Evolutionary conservation across 2,797 vertebrate species (phyloP).

Genomic region (Lithobates sylvaticus): DNA sequence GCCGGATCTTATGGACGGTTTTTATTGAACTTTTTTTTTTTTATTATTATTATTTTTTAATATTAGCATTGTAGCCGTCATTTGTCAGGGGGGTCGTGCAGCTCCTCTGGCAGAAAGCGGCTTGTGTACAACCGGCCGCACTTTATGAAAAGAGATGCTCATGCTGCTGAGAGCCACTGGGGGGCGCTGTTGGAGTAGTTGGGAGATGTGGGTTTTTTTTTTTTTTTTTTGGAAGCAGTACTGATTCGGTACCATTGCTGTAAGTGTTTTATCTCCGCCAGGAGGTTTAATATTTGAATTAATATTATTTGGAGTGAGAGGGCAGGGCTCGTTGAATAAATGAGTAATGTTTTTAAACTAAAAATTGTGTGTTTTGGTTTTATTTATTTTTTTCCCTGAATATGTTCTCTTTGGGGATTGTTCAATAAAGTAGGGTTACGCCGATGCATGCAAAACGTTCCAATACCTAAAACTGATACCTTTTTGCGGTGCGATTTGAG

Average conservation of each 20-base stretch:
- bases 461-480: no score
- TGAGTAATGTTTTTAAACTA: slow-evolving; percentile 56
- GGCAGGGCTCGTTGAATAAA: slow-evolving; percentile 49
- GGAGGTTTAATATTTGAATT: slow-evolving; percentile 60
- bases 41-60: slow-evolving; percentile 26
- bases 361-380: neutral
- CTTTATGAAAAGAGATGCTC: slow-evolving; percentile 24
- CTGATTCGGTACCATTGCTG: slow-evolving; percentile 48
- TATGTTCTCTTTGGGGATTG: no score
- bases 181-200: neutral
- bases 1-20: slow-evolving; percentile 91
- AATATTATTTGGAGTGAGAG: slow-evolving; percentile 60
- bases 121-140: slow-evolving; percentile 10
- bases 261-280: slow-evolving; percentile 49
- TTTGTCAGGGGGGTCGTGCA: neutral
- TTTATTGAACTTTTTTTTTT: slow-evolving; percentile 5
- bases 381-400: no score
- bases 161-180: slow-evolving; percentile 45
- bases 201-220: neutral
- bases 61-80: slow-evolving; percentile 25
- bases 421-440: no score
- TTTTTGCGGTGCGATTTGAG: no score
- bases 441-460: no score
- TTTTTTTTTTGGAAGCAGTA: slow-evolving; percentile 14
- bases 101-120: slow-evolving; percentile 13